A percentile compares a stretch with the other conserved stretches of the same genome.
These are phyloP conservation scores for Florisuga fusca DNA, from an alignment of 2,797 vertebrate species.

Conservation along the genomic window DNA sequence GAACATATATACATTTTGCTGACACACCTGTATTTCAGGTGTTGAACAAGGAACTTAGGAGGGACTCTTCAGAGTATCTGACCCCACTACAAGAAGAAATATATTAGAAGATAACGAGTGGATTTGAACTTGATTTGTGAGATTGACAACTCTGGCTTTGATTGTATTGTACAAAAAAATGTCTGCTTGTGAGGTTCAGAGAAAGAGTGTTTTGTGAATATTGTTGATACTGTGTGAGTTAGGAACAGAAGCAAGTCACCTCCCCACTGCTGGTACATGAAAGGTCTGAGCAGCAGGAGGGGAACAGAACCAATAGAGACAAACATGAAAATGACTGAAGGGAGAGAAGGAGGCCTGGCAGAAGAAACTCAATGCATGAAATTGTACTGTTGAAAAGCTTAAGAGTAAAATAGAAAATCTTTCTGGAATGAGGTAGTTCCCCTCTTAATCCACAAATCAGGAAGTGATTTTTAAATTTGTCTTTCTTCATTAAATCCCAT, in stretches of 20 bases:
- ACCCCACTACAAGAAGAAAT: not conserved
- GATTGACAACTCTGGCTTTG: not conserved
- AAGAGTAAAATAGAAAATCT: not conserved
- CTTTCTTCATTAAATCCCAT: not conserved
- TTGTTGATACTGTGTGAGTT: not conserved
- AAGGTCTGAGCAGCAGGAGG: not conserved
- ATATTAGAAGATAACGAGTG: not conserved
- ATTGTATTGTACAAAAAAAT: not conserved
- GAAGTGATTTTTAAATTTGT: not conserved
- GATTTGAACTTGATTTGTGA: not conserved
- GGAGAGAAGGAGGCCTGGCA: not conserved
- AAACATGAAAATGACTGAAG: not conserved
- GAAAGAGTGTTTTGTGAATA: not conserved
- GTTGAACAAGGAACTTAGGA: not conserved
- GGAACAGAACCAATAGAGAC: not conserved
- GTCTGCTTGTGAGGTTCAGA: not conserved
- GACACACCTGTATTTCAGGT: not conserved
- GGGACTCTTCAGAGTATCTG: not conserved
- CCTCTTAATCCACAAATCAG: not conserved
- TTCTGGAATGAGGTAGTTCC: not conserved
- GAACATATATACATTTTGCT: not conserved
- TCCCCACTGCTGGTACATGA: rapidly evolving
- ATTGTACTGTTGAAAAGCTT: not conserved
- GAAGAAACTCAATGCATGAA: not conserved
- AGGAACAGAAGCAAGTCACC: not conserved